Evolutionary conservation across 1,140 invertebrate species (phyloP).

Genomic region (Cardiocondyla obscurior): DNA sequence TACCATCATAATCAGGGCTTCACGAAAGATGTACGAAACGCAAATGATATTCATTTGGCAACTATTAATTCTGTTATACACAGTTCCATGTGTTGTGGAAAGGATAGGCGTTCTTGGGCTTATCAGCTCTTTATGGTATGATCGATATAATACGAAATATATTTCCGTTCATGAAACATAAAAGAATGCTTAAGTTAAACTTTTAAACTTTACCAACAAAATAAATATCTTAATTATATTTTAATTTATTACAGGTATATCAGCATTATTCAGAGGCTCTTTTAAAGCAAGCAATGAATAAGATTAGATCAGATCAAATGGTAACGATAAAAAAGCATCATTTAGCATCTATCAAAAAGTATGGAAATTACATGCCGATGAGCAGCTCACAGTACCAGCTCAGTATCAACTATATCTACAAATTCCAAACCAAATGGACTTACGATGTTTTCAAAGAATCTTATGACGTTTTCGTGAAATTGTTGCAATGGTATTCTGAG

Average conservation of each 20-base stretch:
- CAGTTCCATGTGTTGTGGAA: conserved; percentile 86
- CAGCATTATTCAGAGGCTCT: conserved; percentile 88
- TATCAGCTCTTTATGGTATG: conserved; percentile 86
- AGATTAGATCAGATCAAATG: conserved; percentile 85
- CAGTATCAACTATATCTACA: conserved; percentile 82
- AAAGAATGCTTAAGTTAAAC: not conserved
- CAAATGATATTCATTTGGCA: conserved; percentile 78
- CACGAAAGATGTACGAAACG: conserved; percentile 74
- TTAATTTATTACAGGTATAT: conserved; percentile 82
- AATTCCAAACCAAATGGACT: conserved; percentile 84
- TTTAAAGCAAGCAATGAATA: conserved; percentile 85
- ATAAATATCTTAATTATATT: not conserved
- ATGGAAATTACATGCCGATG: conserved; percentile 83
- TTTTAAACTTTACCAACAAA: not conserved
- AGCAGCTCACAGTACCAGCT: conserved; percentile 85
- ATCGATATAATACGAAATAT: not conserved
- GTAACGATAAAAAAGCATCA: conserved; percentile 84
- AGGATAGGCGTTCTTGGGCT: conserved; percentile 86
- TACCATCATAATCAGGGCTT: conserved; percentile 66
- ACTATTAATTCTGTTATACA: conserved; percentile 85
- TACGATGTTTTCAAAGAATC: conserved; percentile 82
- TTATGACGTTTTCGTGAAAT: conserved; percentile 73
- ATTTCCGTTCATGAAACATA: not conserved
- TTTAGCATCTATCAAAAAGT: conserved; percentile 75
- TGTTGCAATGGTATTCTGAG: conserved; percentile 72